phyloP scores from a whole-genome alignment of 64 coral and sea anemone genomes.

The Actinia equina region DNA sequence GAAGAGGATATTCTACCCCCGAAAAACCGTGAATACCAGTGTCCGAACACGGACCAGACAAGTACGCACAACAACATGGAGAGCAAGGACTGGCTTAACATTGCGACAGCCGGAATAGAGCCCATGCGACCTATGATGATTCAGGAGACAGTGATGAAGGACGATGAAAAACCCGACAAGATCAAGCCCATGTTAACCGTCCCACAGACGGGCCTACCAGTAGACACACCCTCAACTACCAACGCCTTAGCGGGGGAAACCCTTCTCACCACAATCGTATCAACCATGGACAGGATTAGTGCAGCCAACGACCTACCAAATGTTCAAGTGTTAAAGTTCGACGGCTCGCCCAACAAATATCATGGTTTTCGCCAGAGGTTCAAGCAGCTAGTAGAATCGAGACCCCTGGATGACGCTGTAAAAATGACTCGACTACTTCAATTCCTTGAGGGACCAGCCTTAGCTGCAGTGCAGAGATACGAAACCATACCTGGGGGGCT shows the following conservation, averaged over 20 bases:
- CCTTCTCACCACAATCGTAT: neutral
- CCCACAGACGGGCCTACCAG: neutral
- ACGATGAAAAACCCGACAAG: neutral
- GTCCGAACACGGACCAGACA: neutral
- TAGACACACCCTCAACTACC: neutral
- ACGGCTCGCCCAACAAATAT: constrained; percentile 50
- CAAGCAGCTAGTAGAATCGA: constrained; percentile 1
- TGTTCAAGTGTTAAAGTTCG: constrained; percentile 42
- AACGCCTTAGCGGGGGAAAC: neutral
- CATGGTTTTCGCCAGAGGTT: constrained; percentile 20
- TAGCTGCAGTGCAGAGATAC: constrained; percentile 26
- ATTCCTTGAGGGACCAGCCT: constrained; percentile 23
- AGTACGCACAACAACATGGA: neutral
- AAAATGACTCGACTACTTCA: constrained; percentile 34
- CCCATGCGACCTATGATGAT: neutral
- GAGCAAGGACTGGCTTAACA: neutral
- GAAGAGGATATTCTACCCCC: neutral
- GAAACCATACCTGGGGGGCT: constrained; percentile 45
- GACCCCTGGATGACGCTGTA: constrained; percentile 11
- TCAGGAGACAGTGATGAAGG: neutral
- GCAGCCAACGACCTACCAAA: constrained; percentile 35
- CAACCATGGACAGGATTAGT: constrained; percentile 49
- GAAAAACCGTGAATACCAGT: neutral
- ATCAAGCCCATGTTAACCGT: neutral
- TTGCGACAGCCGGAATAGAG: neutral